Percentiles rank a stretch among this genome's conserved stretches.
phyloP scores from a whole-genome alignment of 2,888 invertebrate species.

The Euclidia mi region DNA sequence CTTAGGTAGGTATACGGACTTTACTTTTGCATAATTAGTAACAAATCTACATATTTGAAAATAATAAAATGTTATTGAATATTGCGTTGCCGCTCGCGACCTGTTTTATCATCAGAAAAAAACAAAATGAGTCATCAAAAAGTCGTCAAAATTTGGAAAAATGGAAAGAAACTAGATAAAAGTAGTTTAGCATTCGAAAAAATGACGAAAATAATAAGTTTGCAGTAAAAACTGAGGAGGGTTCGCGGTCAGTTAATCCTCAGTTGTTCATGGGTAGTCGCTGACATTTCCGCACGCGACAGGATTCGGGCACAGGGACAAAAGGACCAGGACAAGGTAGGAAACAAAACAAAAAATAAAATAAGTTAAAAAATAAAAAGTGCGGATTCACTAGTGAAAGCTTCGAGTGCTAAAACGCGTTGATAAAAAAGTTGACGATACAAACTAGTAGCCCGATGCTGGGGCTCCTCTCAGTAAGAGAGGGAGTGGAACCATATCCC shows the following conservation, averaged over 20 bases:
- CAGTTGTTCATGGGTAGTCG: conserved; percentile 22
- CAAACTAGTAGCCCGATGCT: not conserved
- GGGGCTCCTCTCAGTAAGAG: not conserved
- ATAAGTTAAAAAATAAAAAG: conserved; percentile 61
- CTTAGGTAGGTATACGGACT: conserved; percentile 44
- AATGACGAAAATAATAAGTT: conserved; percentile 20
- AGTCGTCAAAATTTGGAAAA: conserved; percentile 19
- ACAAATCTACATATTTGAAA: conserved; percentile 10
- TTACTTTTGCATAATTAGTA: conserved; percentile 35
- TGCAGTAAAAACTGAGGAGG: conserved; percentile 15
- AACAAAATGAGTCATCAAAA: not conserved
- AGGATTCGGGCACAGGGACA: conserved; percentile 47
- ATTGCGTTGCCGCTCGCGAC: conserved; percentile 18
- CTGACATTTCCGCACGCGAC: conserved; percentile 61
- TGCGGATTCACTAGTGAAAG: conserved; percentile 64
- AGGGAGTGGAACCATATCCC: not conserved
- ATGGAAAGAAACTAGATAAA: conserved; percentile 4
- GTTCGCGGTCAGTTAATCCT: conserved; percentile 25
- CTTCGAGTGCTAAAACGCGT: conserved; percentile 41
- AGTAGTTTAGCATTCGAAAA: conserved; percentile 13
- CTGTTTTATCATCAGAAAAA: conserved; percentile 1
- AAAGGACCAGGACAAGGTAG: conserved; percentile 54
- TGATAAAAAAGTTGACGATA: not conserved
- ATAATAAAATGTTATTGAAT: not conserved
- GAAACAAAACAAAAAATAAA: conserved; percentile 57